These are phyloP conservation scores for Tineola bisselliella DNA, from an alignment of 2,888 invertebrate species.

Conservation along the genomic window DNA sequence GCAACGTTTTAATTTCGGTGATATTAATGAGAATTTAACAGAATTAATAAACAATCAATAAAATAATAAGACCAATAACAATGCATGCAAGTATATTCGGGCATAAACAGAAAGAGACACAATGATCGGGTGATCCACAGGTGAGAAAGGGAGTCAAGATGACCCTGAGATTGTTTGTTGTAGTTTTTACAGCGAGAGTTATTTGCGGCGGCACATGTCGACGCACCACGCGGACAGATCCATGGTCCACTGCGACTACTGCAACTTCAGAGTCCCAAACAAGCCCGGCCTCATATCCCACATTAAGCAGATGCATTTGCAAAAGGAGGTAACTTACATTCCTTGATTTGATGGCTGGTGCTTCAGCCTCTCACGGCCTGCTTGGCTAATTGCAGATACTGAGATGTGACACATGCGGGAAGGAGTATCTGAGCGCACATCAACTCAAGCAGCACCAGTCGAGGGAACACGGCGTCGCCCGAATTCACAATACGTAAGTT, in stretches of 20 bases:
- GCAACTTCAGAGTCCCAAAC: background rate
- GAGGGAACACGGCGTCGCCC: background rate
- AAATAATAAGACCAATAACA: too few species aligned
- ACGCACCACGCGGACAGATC: background rate
- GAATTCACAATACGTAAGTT: background rate
- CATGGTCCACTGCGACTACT: background rate
- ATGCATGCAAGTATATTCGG: too few species aligned
- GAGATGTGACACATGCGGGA: background rate
- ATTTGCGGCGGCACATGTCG: too few species aligned
- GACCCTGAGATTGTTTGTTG: constrained; percentile 24
- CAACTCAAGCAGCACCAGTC: background rate
- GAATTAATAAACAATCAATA: too few species aligned
- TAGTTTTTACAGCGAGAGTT: background rate
- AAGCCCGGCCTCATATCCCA: background rate
- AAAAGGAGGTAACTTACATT: background rate
- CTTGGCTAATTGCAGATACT: background rate
- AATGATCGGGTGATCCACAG: too few species aligned
- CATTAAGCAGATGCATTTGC: background rate
- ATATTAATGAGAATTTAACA: too few species aligned
- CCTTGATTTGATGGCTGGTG: too few species aligned
- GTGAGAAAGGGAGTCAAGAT: too few species aligned
- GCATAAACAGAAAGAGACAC: too few species aligned
- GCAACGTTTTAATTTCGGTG: too few species aligned
- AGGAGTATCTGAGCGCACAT: background rate
- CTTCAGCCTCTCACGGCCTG: too few species aligned